Conservation (phyloP, 2,797 vertebrate species). For the Spea hammondii region DNA sequence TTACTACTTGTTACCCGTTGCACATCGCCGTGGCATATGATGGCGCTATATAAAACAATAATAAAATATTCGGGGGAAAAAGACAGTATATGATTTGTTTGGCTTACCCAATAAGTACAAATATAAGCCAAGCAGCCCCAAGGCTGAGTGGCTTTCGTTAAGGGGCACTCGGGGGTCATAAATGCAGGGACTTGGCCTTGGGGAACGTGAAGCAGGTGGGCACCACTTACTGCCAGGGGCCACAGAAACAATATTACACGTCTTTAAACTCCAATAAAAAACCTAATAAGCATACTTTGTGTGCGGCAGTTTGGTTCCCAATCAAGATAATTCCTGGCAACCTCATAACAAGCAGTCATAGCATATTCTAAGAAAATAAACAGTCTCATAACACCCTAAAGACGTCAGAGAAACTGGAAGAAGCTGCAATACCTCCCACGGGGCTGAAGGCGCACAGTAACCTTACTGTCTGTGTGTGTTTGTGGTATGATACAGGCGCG, state of each 20-base stretch:
- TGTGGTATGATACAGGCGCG: neutral
- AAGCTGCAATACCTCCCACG: neutral
- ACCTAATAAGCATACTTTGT: neutral
- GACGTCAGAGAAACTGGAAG: conserved; percentile 36
- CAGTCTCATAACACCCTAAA: conserved; percentile 31
- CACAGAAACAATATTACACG: neutral
- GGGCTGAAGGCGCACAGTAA: conserved; percentile 23
- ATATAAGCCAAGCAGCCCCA: too few species aligned
- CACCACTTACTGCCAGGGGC: too few species aligned
- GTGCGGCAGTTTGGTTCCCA: neutral
- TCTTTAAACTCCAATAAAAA: neutral
- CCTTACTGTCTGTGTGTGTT: conserved; percentile 20
- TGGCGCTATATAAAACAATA: too few species aligned
- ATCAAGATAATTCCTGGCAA: neutral
- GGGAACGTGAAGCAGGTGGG: too few species aligned
- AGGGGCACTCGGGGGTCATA: too few species aligned
- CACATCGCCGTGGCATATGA: too few species aligned
- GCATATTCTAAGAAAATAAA: conserved; percentile 3
- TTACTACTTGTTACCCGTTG: too few species aligned
- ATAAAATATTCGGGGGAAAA: too few species aligned
- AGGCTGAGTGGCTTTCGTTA: too few species aligned
- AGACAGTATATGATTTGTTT: too few species aligned
- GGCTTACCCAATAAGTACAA: too few species aligned
- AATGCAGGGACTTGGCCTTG: too few species aligned
- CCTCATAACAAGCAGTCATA: conserved; percentile 4